Conservation (phyloP, 2,113 vertebrate species). For the Ailuropoda melanoleuca region DNA sequence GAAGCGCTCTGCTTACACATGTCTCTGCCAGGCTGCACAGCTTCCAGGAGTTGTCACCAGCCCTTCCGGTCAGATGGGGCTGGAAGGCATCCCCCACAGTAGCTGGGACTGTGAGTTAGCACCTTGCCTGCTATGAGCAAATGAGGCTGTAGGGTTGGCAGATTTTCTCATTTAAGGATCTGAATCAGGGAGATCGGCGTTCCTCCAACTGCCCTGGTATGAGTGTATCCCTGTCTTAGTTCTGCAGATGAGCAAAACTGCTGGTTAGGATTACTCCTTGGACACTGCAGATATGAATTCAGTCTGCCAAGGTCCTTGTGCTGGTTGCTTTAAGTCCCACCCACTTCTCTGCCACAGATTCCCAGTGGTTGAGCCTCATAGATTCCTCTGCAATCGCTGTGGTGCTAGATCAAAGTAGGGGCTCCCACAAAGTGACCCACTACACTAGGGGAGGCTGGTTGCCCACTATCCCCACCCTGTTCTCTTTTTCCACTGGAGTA, state of each 20-base stretch:
- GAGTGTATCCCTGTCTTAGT: not conserved
- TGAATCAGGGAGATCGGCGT: not conserved
- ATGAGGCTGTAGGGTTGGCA: not conserved
- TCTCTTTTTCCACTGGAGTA: not conserved
- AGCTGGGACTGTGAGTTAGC: not conserved
- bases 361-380: not conserved
- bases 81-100: not conserved
- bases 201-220: not conserved
- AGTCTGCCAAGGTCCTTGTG: not conserved
- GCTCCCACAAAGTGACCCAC: not conserved
- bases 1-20: not conserved
- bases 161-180: not conserved
- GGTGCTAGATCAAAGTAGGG: not conserved
- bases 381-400: not conserved
- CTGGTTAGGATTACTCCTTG: not conserved
- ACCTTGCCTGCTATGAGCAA: not conserved
- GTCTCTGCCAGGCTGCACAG: not conserved
- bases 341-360: not conserved
- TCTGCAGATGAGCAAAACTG: not conserved
- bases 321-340: not conserved
- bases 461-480: not conserved
- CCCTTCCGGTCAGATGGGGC: not conserved
- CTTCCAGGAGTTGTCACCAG: not conserved
- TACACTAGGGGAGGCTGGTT: not conserved
- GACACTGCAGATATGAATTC: not conserved